These are phyloP conservation scores for Anthopleura xanthogrammica DNA, from an alignment of 92 coral and sea anemone genomes.

Conservation along the genomic window DNA sequence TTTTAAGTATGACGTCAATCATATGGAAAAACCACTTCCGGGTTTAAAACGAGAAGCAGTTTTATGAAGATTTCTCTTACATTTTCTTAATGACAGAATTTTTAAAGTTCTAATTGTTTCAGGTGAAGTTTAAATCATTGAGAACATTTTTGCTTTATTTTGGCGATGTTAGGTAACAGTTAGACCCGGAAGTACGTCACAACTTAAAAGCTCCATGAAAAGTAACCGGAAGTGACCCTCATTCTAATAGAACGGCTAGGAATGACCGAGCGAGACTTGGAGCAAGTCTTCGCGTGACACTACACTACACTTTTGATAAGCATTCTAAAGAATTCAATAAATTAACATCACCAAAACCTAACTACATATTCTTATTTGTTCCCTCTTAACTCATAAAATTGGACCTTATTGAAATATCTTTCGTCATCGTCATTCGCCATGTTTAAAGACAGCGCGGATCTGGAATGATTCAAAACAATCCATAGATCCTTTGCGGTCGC, in stretches of 20 bases:
- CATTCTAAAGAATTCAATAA: not conserved
- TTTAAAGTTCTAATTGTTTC: too few species aligned
- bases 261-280: not conserved
- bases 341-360: not conserved
- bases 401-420: not conserved
- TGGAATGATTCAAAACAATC: not conserved
- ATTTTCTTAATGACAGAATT: too few species aligned
- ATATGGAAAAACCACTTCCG: too few species aligned
- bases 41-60: too few species aligned
- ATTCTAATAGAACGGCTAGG: not conserved
- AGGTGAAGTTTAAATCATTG: too few species aligned
- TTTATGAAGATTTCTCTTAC: too few species aligned
- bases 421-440: not conserved
- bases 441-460: not conserved
- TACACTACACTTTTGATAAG: not conserved
- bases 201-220: not conserved
- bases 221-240: not conserved
- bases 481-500: not conserved
- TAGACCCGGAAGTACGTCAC: not conserved
- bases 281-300: not conserved
- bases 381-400: slow-evolving; percentile 7
- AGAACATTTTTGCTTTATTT: too few species aligned
- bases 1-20: too few species aligned
- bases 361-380: not conserved
- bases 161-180: not conserved